phyloP scores from a whole-genome alignment of 1,140 invertebrate genomes.

The Cydia splendana region DNA sequence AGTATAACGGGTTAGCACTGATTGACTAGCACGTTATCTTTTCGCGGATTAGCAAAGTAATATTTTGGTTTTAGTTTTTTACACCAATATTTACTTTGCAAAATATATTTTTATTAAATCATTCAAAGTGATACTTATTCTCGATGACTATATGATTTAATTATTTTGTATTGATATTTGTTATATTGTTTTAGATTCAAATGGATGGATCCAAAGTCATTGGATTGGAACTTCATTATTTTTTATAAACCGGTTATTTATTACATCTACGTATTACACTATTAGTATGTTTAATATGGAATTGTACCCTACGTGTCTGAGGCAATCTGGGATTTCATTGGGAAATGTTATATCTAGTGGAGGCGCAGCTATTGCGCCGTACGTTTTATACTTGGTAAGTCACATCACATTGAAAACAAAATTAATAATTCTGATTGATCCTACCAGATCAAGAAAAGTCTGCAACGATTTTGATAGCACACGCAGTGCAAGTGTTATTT shows the following conservation, averaged over 20 bases:
- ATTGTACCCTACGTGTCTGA: conserved; percentile 84
- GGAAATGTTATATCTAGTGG: conserved; percentile 81
- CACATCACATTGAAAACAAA: too few species aligned
- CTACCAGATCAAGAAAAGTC: too few species aligned
- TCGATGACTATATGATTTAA: too few species aligned
- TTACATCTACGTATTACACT: conserved; percentile 83
- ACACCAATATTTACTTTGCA: too few species aligned
- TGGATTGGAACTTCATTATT: conserved; percentile 76
- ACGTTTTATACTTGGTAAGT: conserved; percentile 86
- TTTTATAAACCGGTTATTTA: conserved; percentile 82
- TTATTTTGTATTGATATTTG: not conserved
- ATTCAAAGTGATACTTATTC: not conserved
- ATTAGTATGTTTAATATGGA: conserved; percentile 84
- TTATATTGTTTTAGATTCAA: conserved; percentile 53
- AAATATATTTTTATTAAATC: not conserved
- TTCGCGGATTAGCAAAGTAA: too few species aligned
- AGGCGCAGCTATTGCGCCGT: conserved; percentile 84
- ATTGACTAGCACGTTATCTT: too few species aligned
- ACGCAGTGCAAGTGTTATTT: too few species aligned
- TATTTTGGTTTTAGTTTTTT: too few species aligned
- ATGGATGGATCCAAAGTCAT: conserved; percentile 45
- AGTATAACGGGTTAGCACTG: too few species aligned
- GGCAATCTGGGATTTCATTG: conserved; percentile 84
- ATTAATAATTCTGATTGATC: too few species aligned
- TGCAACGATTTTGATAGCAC: too few species aligned